Base-by-base conservation (phyloP, 2,797 vertebrate species). In the Zalophus californianus region DNA sequence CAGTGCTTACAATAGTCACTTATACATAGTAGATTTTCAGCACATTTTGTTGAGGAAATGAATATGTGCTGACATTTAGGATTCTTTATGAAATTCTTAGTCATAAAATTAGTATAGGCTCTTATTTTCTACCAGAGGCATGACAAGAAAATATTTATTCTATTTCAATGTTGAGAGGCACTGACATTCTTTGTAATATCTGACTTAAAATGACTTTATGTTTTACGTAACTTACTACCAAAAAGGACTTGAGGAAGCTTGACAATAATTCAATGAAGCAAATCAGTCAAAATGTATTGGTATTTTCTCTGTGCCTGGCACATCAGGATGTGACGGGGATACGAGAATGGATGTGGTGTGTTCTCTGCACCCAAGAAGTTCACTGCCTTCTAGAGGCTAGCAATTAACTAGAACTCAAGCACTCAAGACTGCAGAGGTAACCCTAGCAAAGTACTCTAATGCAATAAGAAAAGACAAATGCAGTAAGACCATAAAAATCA, bases 381-480 rank as follows among this genome's bases (percentile, higher is more conserved):
- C 52, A 4, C 44, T 79, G 64, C 48, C 54, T 54, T 38, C 21
- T 52, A 44, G 38, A 92, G 38, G 32, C 35, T 21, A 82, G 56
- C 44, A 85, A 78, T 88, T 41, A 92, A 64, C 38, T 56, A 4
- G 48, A 77, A 58, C n/a, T 29, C 18, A 35, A 77, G 58, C 0
- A 14, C 29, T 41, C 86, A 66, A 48, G 23, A 35, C 21, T 21
- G 29, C 9, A 32, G 75, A 72, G 48, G 48, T 72, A 72, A 92
- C 72, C n/a, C 11, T 64, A 85, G 64, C 58, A 41, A 94, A 90
- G 80, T 84, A 56, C 79, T 90, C 64, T 92, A 60, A 94, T 92
- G 72, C 25, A 78, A 73, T 87, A 72, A 89, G 50, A 54, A 94
- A 60, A 91, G 48, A 77, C 35, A 77, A 56, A 70, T 80, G 50